Percentiles rank a stretch among this genome's conserved stretches.
Evolutionary conservation across 2,888 invertebrate genomes (phyloP).

Genomic region (Philhelius pedissequus): DNA sequence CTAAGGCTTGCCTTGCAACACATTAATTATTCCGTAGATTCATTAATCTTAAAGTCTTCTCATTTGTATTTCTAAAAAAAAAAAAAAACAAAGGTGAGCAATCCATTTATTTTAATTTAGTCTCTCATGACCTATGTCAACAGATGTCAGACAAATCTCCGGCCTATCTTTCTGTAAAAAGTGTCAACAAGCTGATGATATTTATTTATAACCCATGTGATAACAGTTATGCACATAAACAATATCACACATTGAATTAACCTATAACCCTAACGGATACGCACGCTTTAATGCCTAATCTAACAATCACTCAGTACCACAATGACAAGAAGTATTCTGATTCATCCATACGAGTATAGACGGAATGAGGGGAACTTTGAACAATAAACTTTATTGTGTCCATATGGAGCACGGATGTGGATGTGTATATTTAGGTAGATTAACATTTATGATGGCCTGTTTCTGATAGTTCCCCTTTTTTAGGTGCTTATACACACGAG

Average conservation of each 20-base stretch:
- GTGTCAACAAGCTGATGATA: not conserved
- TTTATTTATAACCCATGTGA: constrained; percentile 4
- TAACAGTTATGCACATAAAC: constrained; percentile 26
- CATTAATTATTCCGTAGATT: too few species aligned
- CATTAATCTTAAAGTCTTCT: too few species aligned
- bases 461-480: not conserved
- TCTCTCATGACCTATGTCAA: constrained; percentile 63
- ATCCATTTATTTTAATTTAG: not conserved
- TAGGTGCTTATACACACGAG: too few species aligned
- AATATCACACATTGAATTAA: constrained; percentile 38
- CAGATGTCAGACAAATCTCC: constrained; percentile 16
- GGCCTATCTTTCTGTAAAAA: not conserved
- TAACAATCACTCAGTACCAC: constrained; percentile 21
- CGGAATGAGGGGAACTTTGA: not conserved
- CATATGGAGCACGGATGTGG: not conserved
- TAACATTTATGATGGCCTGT: not conserved
- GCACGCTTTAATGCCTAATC: not conserved
- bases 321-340: constrained; percentile 39
- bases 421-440: not conserved
- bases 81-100: not conserved
- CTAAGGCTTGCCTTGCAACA: too few species aligned
- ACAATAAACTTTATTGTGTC: not conserved
- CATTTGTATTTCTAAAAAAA: not conserved
- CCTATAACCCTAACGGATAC: constrained; percentile 47
- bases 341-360: constrained; percentile 12